These are phyloP conservation scores for Sprattus sprattus DNA, from an alignment of 2,113 vertebrate species.

Conservation along the genomic window DNA sequence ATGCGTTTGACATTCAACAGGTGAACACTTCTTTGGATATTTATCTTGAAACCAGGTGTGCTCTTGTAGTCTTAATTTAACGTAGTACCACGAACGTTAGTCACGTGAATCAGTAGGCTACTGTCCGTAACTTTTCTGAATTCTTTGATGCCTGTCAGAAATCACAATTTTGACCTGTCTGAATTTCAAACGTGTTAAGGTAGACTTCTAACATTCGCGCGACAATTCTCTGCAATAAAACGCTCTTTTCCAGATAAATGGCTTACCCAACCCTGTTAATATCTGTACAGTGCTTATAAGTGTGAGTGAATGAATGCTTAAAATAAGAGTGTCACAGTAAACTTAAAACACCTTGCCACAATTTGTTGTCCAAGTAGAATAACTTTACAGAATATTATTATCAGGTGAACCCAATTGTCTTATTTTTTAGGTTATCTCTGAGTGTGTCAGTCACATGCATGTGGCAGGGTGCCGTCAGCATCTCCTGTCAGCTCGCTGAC, in stretches of 20 bases:
- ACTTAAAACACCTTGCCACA: background rate
- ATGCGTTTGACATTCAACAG: background rate
- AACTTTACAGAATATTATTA: background rate
- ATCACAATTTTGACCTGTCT: background rate
- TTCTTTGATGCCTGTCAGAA: background rate
- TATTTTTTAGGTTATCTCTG: background rate
- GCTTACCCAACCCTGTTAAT: background rate
- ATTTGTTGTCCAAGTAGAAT: background rate
- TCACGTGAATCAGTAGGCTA: too few species aligned
- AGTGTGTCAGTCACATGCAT: background rate
- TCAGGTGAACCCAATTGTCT: background rate
- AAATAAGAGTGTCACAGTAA: too few species aligned
- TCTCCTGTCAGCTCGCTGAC: constrained; percentile 12
- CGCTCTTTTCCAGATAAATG: background rate
- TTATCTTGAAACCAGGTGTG: background rate
- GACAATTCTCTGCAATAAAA: background rate
- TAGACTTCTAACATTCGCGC: background rate
- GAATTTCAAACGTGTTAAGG: background rate
- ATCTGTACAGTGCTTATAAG: too few species aligned
- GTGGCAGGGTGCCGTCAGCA: background rate
- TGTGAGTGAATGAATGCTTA: too few species aligned
- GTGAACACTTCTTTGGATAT: background rate
- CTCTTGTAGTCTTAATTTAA: background rate
- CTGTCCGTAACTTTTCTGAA: background rate
- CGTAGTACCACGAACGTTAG: background rate